Evolutionary conservation across 2,113 vertebrate species (phyloP).

Genomic region (Leiothrix lutea): DNA sequence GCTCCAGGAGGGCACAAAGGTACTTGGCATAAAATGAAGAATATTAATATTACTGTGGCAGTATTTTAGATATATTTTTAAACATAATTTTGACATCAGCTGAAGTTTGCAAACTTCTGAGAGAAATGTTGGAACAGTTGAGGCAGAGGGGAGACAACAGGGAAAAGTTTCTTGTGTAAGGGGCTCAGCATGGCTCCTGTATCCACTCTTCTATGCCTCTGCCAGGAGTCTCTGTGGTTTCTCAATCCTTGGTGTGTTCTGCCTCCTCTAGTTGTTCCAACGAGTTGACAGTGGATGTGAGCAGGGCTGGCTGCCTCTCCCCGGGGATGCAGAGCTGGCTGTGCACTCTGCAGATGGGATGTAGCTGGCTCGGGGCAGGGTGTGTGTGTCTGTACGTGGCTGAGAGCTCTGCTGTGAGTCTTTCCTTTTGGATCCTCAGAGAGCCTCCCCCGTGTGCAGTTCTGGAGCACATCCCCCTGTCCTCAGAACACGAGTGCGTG

Average conservation of each 20-base stretch:
- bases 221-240: accelerated
- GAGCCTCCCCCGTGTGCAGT: not conserved
- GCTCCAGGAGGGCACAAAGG: not conserved
- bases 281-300: not conserved
- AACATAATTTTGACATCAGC: not conserved
- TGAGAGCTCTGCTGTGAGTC: not conserved
- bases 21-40: not conserved
- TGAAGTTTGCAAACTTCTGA: not conserved
- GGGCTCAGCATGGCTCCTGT: not conserved
- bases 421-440: not conserved
- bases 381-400: not conserved
- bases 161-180: not conserved
- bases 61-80: not conserved
- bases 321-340: not conserved
- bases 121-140: not conserved
- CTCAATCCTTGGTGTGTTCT: not conserved
- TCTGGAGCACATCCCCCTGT: not conserved
- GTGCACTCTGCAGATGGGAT: not conserved
- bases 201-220: not conserved
- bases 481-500: not conserved
- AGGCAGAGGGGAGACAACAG: not conserved
- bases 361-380: not conserved
- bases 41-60: not conserved
- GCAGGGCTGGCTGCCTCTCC: not conserved
- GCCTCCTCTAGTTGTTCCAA: not conserved